Evolutionary conservation across 2,888 invertebrate genomes (phyloP).

Genomic region (Drosophila suboccidentalis): DNA sequence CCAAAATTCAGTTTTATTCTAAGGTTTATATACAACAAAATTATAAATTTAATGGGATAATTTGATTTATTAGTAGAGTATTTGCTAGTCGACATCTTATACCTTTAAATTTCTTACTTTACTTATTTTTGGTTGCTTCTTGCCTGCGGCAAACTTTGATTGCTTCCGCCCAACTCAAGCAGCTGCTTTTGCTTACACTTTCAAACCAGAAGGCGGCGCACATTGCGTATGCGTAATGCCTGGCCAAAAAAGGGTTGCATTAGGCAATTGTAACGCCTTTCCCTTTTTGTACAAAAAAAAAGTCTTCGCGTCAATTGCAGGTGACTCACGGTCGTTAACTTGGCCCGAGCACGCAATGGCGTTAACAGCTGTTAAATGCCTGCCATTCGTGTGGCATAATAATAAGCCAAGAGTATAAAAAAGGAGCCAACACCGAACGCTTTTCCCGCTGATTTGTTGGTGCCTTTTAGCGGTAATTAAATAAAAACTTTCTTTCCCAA

Average conservation of each 20-base stretch:
- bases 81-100: background rate
- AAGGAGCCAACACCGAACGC: conserved; percentile 13
- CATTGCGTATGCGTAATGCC: conserved; percentile 73
- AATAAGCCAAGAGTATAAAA: conserved; percentile 56
- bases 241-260: conserved; percentile 56
- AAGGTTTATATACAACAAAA: background rate
- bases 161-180: conserved; percentile 51
- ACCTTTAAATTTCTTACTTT: background rate
- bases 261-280: conserved; percentile 27
- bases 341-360: conserved; percentile 63
- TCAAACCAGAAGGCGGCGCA: conserved; percentile 18
- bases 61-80: background rate
- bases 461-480: conserved; percentile 69
- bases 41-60: background rate
- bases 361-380: conserved; percentile 72
- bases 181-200: conserved; percentile 43
- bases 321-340: conserved; percentile 71
- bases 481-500: conserved; percentile 58
- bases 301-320: conserved; percentile 71
- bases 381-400: conserved; percentile 76
- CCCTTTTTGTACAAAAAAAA: background rate
- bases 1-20: background rate
- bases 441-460: conserved; percentile 33
- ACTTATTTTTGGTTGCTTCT: conserved; percentile 1
- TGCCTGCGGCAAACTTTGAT: conserved; percentile 68